These are phyloP conservation scores for Stenotaenia linearis DNA, from an alignment of 2,888 invertebrate species.

Conservation along the genomic window DNA sequence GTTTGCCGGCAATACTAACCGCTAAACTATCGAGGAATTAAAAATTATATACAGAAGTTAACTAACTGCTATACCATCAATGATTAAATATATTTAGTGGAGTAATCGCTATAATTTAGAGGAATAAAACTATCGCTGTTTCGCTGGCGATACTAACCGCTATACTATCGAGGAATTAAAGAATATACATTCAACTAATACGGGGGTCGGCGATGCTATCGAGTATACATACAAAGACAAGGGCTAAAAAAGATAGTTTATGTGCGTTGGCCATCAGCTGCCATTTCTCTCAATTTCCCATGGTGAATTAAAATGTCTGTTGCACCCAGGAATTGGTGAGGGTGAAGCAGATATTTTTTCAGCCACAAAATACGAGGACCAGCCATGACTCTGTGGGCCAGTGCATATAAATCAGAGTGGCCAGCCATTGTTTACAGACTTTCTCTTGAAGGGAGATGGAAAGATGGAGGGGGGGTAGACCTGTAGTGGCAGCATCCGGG, in stretches of 20 bases:
- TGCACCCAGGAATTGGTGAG: slow-evolving; percentile 13
- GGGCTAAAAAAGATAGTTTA: background rate
- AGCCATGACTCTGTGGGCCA: background rate
- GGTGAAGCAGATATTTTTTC: slow-evolving; percentile 21
- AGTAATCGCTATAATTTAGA: no score
- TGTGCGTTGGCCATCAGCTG: background rate
- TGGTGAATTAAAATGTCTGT: slow-evolving; percentile 26
- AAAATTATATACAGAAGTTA: no score
- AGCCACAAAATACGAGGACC: slow-evolving; percentile 17
- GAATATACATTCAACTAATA: no score
- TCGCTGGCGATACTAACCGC: no score
- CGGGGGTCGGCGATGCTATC: no score
- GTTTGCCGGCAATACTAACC: no score
- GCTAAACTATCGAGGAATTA: no score
- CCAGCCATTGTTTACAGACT: slow-evolving; percentile 27
- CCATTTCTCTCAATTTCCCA: slow-evolving; percentile 19
- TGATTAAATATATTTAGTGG: no score
- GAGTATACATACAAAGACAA: no score
- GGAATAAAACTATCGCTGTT: no score
- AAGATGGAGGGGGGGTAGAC: background rate
- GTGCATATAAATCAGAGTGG: slow-evolving; percentile 30
- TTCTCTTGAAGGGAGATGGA: slow-evolving; percentile 17
- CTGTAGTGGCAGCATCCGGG: slow-evolving; percentile 27
- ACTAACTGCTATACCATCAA: no score
- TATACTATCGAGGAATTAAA: no score